Evolutionary conservation across 1,140 invertebrate species (phyloP), one percentile per base, ranked within the genome.

Genomic region (Brachionus koreanus): DNA sequence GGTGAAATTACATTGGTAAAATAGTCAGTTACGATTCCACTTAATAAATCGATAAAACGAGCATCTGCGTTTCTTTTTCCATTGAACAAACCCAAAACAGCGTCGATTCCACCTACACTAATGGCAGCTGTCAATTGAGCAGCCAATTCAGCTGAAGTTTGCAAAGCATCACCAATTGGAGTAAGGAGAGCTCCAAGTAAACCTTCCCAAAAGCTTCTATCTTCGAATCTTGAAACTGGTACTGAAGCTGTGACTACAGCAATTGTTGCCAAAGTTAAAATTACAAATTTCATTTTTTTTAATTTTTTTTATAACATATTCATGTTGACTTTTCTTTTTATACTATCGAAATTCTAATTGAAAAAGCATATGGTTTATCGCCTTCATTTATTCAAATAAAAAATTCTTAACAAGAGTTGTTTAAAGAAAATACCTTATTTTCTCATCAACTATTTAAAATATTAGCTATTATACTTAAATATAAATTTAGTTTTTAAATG

Each of bases 251-350:
- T 25, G 10, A 43, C 69, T 23, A 49, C 35, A 69, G 65, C 69
- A 12, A 74, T 29, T 25, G 69, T 46, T 13, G 42, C 43, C 2
- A 74, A 35, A 46, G 42, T 46, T 12, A 74, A 25, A 25, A 74
- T 46, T 46, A 46, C 19, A 46, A 74, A 74, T 74, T 74, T 74
- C 69, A 74, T 74, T 74, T 43, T 74, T 74, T 43, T 74, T 29
- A 10, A 43, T 74, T 46, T 74, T 16, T 74, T 42, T 72, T 23
- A 72, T 29, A 29, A 29, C 29, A 42, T 33, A 3, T 0, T 63
- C 23, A 3, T 25, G 19, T 5, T 25, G 6, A 57, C 16, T 5
- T 57, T 57, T 6, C 19, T 57, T 57, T 57, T 57, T 57, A 57
- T 57, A 57, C 16, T 19, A 57, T 16, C 19, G 0, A 23, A 57